Conservation (phyloP, 1,140 invertebrate species). For the Drosophila orena region DNA sequence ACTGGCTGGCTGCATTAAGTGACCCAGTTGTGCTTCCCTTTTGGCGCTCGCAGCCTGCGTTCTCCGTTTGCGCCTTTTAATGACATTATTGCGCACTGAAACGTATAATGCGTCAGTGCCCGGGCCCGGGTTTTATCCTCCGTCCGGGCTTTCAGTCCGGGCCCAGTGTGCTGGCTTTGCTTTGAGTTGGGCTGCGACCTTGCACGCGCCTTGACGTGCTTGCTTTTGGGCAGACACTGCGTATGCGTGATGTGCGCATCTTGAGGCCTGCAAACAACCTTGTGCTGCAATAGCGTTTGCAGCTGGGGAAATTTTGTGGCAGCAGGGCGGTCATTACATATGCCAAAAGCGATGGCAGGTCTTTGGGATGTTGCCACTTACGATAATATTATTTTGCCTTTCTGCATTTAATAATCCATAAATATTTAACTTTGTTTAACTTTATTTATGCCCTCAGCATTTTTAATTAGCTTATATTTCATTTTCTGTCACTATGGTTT, state of each 20-base stretch:
- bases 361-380: background rate
- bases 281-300: slow-evolving; percentile 16
- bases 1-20: slow-evolving; percentile 78
- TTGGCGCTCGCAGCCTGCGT: slow-evolving; percentile 18
- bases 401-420: background rate
- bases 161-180: slow-evolving; percentile 19
- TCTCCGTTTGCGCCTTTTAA: slow-evolving; percentile 54
- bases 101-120: slow-evolving; percentile 68
- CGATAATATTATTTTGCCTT: background rate
- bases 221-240: slow-evolving; percentile 56
- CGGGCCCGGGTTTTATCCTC: slow-evolving; percentile 11
- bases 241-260: slow-evolving; percentile 59
- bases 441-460: background rate
- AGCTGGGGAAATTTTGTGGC: background rate
- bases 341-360: background rate
- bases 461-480: background rate
- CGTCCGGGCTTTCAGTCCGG: slow-evolving; percentile 20
- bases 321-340: slow-evolving; percentile 2
- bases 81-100: slow-evolving; percentile 80
- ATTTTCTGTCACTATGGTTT: background rate
- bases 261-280: slow-evolving; percentile 21
- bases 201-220: slow-evolving; percentile 24
- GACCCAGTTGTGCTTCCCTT: slow-evolving; percentile 69
- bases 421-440: background rate
- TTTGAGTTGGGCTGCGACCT: slow-evolving; percentile 41